Conservation (phyloP, 2,797 vertebrate genomes). For the Diplodus puntazzo region DNA sequence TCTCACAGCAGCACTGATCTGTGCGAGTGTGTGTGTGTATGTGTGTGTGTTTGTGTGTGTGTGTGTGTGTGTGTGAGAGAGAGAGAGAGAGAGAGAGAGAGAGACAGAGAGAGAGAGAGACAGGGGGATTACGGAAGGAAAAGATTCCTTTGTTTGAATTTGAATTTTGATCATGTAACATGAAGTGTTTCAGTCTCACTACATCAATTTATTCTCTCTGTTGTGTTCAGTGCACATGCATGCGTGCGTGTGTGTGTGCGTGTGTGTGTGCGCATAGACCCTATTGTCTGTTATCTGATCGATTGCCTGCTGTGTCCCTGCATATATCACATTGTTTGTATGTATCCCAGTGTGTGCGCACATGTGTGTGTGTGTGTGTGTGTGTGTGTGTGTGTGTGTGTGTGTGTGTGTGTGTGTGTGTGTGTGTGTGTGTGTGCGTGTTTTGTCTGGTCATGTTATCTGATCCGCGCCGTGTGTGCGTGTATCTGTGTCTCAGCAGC, state of each 20-base stretch:
- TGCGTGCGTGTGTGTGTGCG: conserved; percentile 27
- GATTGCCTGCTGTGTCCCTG: conserved; percentile 72
- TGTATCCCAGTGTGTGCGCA: conserved; percentile 59
- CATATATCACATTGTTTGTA: conserved; percentile 76
- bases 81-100: too few relatives aligned
- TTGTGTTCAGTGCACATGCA: conserved; percentile 26
- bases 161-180: conserved; percentile 70
- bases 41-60: conserved; percentile 32
- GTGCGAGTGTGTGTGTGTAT: conserved; percentile 37
- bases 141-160: conserved; percentile 62
- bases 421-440: too few relatives aligned
- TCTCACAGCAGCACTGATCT: conserved; percentile 57
- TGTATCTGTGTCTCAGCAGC: conserved; percentile 91
- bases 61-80: conserved; percentile 9
- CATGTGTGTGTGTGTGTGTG: conserved; percentile 42
- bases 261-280: conserved; percentile 55
- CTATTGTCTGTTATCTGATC: conserved; percentile 79
- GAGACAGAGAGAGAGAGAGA: too few relatives aligned
- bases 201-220: conserved; percentile 65
- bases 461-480: conserved; percentile 63
- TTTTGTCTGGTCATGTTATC: conserved; percentile 73
- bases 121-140: neutral
- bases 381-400: conserved; percentile 68
- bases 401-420: conserved; percentile 78
- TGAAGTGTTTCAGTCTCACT: conserved; percentile 51